These are phyloP conservation scores for Saxidomus purpurata DNA, from an alignment of 1,140 invertebrate genomes.

Conservation along the genomic window DNA sequence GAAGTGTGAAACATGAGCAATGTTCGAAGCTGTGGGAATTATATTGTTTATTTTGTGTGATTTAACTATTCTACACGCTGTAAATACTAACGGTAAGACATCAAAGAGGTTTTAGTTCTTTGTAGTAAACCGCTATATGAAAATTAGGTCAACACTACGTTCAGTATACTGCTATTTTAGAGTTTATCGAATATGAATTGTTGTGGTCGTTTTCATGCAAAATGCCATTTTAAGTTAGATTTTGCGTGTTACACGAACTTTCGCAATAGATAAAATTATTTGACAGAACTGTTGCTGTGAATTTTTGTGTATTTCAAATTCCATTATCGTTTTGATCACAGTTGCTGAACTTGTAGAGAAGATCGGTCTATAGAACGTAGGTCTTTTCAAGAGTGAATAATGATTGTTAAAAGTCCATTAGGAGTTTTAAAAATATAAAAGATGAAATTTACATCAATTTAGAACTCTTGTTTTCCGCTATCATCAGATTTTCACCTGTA, in stretches of 20 bases:
- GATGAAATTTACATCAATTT: too few relatives aligned
- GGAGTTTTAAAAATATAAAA: too few relatives aligned
- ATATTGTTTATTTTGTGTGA: slow-evolving; percentile 56
- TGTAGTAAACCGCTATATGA: slow-evolving; percentile 53
- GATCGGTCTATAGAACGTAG: too few relatives aligned
- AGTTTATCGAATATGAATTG: neutral
- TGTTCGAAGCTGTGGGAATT: slow-evolving; percentile 31
- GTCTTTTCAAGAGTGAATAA: too few relatives aligned
- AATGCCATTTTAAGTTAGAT: neutral
- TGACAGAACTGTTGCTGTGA: too few relatives aligned
- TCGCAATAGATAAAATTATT: too few relatives aligned
- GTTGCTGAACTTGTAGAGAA: too few relatives aligned
- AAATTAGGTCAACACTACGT: slow-evolving; percentile 50
- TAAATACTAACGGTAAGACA: slow-evolving; percentile 43
- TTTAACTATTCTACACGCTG: slow-evolving; percentile 1
- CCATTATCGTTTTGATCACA: too few relatives aligned
- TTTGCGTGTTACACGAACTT: too few relatives aligned
- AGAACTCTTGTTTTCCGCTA: too few relatives aligned
- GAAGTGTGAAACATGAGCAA: slow-evolving; percentile 53
- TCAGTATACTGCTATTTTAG: neutral
- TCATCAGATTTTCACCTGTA: slow-evolving; percentile 43
- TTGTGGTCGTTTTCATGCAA: neutral
- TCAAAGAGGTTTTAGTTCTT: slow-evolving; percentile 46
- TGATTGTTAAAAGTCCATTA: too few relatives aligned
- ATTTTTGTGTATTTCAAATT: too few relatives aligned